These are phyloP conservation scores for Labroides dimidiatus DNA, from an alignment of 2,797 vertebrate genomes.

Conservation along the genomic window DNA sequence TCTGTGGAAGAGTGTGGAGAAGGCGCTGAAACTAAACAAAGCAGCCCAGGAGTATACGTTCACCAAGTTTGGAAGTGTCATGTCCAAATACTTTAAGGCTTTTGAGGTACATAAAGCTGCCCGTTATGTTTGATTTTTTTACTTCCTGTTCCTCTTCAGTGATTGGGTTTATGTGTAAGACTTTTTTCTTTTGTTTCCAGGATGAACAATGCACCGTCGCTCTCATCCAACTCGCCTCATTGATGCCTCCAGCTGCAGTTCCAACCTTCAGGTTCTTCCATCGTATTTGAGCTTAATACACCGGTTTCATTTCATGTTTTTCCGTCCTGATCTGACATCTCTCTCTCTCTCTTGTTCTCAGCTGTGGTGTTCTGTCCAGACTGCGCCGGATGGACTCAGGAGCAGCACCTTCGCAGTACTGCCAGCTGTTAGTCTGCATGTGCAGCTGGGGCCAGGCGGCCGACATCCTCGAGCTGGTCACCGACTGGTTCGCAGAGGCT, in stretches of 20 bases:
- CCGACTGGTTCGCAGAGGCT: conserved; percentile 87
- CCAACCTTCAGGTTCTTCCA: conserved; percentile 89
- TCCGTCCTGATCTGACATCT: background rate
- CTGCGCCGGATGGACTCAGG: conserved; percentile 85
- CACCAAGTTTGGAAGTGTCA: conserved; percentile 89
- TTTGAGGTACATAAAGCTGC: conserved; percentile 86
- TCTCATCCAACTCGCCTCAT: conserved; percentile 91
- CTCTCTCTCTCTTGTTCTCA: conserved; percentile 54
- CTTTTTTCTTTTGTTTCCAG: conserved; percentile 69
- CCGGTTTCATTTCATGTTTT: background rate
- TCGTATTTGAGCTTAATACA: background rate
- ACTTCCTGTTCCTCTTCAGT: background rate
- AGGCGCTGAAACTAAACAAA: conserved; percentile 86
- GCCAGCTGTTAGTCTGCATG: conserved; percentile 90
- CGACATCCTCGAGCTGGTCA: conserved; percentile 87
- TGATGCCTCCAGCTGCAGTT: conserved; percentile 88
- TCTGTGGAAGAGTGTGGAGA: conserved; percentile 92
- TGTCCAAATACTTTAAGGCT: conserved; percentile 90
- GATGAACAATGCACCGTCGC: conserved; percentile 88
- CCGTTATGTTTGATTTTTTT: background rate
- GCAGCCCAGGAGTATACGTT: conserved; percentile 87
- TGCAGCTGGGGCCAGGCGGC: conserved; percentile 92
- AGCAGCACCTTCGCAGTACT: conserved; percentile 79
- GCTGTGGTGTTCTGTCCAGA: conserved; percentile 90
- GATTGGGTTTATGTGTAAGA: background rate